These are phyloP conservation scores for Podargus strigoides DNA, from an alignment of 2,797 vertebrate genomes.

Conservation along the genomic window DNA sequence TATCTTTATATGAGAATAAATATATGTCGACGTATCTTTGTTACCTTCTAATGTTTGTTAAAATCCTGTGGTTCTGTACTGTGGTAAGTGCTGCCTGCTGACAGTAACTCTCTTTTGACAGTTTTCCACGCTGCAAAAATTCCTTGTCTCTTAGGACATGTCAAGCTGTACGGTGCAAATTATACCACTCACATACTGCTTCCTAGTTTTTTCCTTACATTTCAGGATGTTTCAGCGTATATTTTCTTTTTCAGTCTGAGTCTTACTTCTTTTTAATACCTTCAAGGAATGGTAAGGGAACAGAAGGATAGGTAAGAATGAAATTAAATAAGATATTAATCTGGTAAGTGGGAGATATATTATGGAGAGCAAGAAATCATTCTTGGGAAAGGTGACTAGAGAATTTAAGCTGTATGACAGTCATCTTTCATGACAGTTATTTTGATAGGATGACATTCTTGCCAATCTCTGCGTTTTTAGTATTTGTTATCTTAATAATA, in stretches of 20 bases:
- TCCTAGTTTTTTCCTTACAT: not conserved
- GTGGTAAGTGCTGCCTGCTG: not conserved
- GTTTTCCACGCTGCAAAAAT: not conserved
- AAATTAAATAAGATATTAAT: slow-evolving; percentile 3
- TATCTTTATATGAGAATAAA: not conserved
- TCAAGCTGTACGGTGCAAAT: not conserved
- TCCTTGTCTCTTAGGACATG: not conserved
- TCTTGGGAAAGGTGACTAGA: not conserved
- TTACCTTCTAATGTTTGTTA: not conserved
- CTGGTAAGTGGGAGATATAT: not conserved
- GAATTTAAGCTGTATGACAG: not conserved
- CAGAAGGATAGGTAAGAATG: not conserved
- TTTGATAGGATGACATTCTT: not conserved
- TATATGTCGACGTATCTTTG: not conserved
- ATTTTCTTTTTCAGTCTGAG: not conserved
- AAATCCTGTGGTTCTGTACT: not conserved
- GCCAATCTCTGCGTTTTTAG: not conserved
- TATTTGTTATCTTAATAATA: not conserved
- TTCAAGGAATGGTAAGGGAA: not conserved
- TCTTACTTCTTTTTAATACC: not conserved
- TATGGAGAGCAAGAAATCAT: not conserved
- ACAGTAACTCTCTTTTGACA: not conserved
- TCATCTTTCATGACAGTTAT: not conserved
- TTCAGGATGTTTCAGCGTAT: not conserved
- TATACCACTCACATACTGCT: not conserved